These are phyloP conservation scores for Doris montereyensis DNA, from an alignment of 2,888 invertebrate genomes.

Conservation along the genomic window DNA sequence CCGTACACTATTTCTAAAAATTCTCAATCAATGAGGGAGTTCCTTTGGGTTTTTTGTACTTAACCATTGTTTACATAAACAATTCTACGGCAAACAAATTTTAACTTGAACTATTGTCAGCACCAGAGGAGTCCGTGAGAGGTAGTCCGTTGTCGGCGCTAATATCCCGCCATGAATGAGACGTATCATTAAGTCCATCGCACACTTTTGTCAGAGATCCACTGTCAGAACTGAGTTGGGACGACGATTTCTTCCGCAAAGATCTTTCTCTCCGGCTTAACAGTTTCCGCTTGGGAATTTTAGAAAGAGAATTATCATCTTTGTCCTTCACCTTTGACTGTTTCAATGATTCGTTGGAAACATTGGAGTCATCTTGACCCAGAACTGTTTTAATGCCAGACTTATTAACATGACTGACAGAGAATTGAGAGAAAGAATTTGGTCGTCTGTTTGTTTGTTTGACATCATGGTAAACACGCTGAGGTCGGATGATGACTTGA, in stretches of 20 bases:
- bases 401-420: neutral
- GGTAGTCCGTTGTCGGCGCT: neutral
- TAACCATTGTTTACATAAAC: too few species aligned
- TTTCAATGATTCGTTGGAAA: neutral
- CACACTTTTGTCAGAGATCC: neutral
- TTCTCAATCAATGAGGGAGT: too few species aligned
- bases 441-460: neutral
- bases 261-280: neutral
- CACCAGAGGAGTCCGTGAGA: neutral
- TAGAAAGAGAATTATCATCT: neutral
- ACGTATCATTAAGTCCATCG: neutral
- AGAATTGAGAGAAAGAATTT: conserved; percentile 40
- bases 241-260: neutral
- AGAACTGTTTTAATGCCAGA: neutral
- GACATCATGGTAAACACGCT: conserved; percentile 4
- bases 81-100: too few species aligned
- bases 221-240: neutral
- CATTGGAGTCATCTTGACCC: neutral
- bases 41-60: too few species aligned
- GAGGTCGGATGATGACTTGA: conserved; percentile 35
- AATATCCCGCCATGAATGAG: neutral
- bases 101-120: neutral
- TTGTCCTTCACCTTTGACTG: too few species aligned
- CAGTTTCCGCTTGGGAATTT: neutral
- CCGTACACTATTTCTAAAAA: too few species aligned